Conservation (phyloP, 2,797 vertebrate genomes). For the Gallinago stenura region DNA sequence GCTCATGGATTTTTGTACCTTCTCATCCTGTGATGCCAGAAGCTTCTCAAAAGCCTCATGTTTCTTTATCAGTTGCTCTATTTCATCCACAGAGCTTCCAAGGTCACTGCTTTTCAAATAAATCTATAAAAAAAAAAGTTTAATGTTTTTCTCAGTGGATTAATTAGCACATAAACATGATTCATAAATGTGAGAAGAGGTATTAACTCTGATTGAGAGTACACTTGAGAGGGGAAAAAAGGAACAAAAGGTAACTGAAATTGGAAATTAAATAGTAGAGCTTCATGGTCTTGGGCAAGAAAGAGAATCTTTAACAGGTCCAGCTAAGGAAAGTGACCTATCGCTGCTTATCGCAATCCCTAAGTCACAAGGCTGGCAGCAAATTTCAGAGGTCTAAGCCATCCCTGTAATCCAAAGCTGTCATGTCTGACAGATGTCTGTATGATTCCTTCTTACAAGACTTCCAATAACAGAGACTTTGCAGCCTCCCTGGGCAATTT, state of each 20-base stretch:
- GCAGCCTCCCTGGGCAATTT: background rate
- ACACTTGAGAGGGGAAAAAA: background rate
- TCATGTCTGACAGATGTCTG: background rate
- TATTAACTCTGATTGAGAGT: background rate
- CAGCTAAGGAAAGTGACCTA: background rate
- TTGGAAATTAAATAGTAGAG: background rate
- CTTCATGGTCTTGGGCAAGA: background rate
- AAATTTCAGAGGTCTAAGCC: background rate
- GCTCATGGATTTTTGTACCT: slow-evolving; percentile 77
- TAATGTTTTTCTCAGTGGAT: background rate
- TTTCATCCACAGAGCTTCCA: slow-evolving; percentile 85
- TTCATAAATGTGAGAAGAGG: background rate
- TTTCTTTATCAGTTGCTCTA: slow-evolving; percentile 85
- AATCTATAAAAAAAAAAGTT: slow-evolving; percentile 73
- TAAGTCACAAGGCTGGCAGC: background rate
- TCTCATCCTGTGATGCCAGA: slow-evolving; percentile 88
- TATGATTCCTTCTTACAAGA: background rate
- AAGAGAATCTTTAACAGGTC: background rate
- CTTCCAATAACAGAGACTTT: background rate
- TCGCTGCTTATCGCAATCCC: background rate
- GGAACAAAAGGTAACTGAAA: background rate
- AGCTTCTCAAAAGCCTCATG: slow-evolving; percentile 91
- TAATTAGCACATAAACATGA: background rate
- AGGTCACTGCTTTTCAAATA: slow-evolving; percentile 85
- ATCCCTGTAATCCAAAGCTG: background rate